These are phyloP conservation scores for Norana najaformis DNA, from an alignment of 2,888 invertebrate genomes.

Conservation along the genomic window DNA sequence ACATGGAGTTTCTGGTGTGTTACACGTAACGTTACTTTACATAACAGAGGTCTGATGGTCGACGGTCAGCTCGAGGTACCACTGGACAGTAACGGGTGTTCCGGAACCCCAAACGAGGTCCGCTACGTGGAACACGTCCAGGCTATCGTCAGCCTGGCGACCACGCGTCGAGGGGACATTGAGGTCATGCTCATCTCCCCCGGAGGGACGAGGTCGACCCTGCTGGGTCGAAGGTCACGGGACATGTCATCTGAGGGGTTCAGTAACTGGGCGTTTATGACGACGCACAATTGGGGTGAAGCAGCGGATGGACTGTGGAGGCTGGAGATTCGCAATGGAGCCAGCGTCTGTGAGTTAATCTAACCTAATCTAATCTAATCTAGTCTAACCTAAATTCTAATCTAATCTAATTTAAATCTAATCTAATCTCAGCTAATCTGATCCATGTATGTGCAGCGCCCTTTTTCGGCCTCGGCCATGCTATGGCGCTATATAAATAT, in stretches of 20 bases:
- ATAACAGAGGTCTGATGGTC: conserved; percentile 31
- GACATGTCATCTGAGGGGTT: conserved; percentile 88
- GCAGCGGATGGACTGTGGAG: conserved; percentile 90
- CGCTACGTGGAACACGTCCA: conserved; percentile 94
- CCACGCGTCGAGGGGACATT: conserved; percentile 88
- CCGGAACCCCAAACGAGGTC: conserved; percentile 67
- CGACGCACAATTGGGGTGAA: conserved; percentile 97
- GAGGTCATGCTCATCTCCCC: conserved; percentile 70
- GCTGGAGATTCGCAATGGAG: conserved; percentile 77
- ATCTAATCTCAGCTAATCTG: too few species aligned
- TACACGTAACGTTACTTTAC: not conserved
- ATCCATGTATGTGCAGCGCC: too few species aligned
- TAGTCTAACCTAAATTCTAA: not conserved
- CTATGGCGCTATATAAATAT: too few species aligned
- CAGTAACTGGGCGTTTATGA: conserved; percentile 98
- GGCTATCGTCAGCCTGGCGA: conserved; percentile 86
- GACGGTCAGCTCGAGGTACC: conserved; percentile 32
- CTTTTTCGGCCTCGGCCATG: too few species aligned
- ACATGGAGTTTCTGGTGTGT: too few species aligned
- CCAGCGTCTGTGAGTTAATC: conserved; percentile 37
- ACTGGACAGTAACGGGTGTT: conserved; percentile 56
- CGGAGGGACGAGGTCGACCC: conserved; percentile 41
- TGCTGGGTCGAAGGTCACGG: conserved; percentile 71
- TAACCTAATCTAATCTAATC: not conserved
- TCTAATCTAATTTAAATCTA: too few species aligned